Evolutionary conservation across 53 echinoderm and acorn worm genomes (phyloP).

Genomic region (Mesocentrotus franciscanus): DNA sequence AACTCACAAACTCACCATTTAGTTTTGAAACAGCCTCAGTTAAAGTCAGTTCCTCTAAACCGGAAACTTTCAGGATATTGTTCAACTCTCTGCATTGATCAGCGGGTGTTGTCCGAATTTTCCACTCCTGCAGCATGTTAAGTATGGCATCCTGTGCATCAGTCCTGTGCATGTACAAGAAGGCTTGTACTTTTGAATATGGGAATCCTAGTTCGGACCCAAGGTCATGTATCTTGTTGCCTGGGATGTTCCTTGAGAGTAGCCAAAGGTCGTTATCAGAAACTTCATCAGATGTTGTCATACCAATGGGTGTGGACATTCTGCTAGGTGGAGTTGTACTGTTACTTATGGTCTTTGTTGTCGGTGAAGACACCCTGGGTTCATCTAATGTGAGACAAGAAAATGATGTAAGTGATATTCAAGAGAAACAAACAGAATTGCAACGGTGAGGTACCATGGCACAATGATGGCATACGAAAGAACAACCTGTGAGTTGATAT

Average conservation of each 20-base stretch:
- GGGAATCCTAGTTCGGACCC: constrained; percentile 16
- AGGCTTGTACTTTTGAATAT: not conserved
- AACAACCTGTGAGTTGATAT: not conserved
- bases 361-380: not conserved
- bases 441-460: not conserved
- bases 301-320: not conserved
- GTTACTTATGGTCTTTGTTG: not conserved
- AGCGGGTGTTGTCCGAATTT: not conserved
- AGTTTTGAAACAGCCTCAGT: not conserved
- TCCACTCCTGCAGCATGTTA: constrained; percentile 51
- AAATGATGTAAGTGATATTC: not conserved
- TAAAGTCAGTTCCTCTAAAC: not conserved
- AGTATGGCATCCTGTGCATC: not conserved
- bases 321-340: not conserved
- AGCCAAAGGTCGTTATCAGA: not conserved
- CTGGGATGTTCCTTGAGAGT: not conserved
- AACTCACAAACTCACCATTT: not conserved
- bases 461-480: not conserved
- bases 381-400: not conserved
- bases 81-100: constrained; percentile 13
- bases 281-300: not conserved
- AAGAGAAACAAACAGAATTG: not conserved
- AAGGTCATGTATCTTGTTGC: not conserved
- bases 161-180: not conserved
- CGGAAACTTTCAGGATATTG: not conserved